Conservation (phyloP, 2,888 invertebrate genomes). For the Polyommatus icarus region DNA sequence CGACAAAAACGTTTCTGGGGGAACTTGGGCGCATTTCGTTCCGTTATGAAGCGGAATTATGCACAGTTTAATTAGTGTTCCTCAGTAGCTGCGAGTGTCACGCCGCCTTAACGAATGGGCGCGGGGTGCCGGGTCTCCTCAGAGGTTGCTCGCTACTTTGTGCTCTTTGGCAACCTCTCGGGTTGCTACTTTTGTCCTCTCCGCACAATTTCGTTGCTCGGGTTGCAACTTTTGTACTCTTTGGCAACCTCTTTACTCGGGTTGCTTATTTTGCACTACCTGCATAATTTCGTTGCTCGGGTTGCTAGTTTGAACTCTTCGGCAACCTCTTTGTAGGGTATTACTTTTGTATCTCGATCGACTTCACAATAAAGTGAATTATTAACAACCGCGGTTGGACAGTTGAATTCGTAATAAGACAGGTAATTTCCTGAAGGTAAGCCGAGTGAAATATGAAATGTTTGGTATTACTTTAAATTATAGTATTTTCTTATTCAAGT, state of each 20-base stretch:
- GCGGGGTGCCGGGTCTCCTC: not conserved
- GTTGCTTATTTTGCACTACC: no score
- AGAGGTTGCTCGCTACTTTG: not conserved
- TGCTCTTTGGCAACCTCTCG: not conserved
- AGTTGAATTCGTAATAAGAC: conserved; percentile 16
- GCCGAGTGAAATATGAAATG: not conserved
- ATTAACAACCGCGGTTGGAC: conserved; percentile 23
- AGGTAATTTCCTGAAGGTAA: conserved; percentile 3
- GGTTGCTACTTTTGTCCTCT: not conserved
- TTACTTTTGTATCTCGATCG: not conserved
- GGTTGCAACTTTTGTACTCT: no score
- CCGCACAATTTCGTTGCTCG: not conserved
- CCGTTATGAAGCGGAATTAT: conserved; percentile 40
- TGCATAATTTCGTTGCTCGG: no score
- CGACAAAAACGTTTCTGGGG: conserved; percentile 34
- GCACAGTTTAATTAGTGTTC: conserved; percentile 42
- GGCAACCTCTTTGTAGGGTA: not conserved
- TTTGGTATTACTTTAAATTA: not conserved
- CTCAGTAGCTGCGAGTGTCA: conserved; percentile 34
- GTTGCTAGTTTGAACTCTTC: not conserved
- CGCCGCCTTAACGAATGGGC: conserved; percentile 20
- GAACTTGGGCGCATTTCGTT: conserved; percentile 38
- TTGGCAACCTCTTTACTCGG: no score
- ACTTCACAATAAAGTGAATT: conserved; percentile 26
- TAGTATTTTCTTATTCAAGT: not conserved